Base-by-base conservation (phyloP, 2,888 invertebrate species). In the Xanthostigma xanthostigma region DNA sequence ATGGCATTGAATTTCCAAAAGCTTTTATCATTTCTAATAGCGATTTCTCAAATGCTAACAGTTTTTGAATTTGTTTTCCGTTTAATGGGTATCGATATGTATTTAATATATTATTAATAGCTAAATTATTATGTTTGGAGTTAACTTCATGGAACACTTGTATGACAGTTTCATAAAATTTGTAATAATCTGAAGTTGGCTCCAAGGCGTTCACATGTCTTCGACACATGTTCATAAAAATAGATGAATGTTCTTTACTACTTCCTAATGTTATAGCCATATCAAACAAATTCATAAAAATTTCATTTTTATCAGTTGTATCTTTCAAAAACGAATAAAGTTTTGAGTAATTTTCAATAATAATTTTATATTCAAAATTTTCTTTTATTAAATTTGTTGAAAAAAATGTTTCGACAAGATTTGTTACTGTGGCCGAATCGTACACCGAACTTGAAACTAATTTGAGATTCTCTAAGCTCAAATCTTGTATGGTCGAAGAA, bases 341-440 rank as follows among this genome's bases (percentile, higher is more conserved):
- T 8, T 50, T 50, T 11, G 55, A 54, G 49, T 62, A 59, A 11
- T 63, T 62, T 36, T 58, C 59, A 1, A 62, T 37, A 1, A 66
- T 53, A 3, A 52, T 50, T 45, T 61, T 60, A 5, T 58, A 36
- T 13, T 63, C 60, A 1, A 57, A 49, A 35, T 56, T 57, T 34
- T 59, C 58, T 14, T 59, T 55, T 3, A 64, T 52, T 9, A 59
- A 58, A 49, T 68, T 64, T 2, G 60, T 54, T 46, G 64, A 61
- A 0, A 67, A 61, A 56, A 79, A 80, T n/a, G 74, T 72, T 57
- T 78, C 76, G 0, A 78, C 73, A 1, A 76, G 70, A 9, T 76
- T 73, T 63, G 75, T 75, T 1, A 79, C 74, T 59, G 77, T 74
- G 0, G 77, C 74, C 0, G 77, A 71, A 35, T 77, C 72, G 35